Evolutionary conservation across 1,140 invertebrate species (phyloP).

Genomic region (Drosophila ficusphila): DNA sequence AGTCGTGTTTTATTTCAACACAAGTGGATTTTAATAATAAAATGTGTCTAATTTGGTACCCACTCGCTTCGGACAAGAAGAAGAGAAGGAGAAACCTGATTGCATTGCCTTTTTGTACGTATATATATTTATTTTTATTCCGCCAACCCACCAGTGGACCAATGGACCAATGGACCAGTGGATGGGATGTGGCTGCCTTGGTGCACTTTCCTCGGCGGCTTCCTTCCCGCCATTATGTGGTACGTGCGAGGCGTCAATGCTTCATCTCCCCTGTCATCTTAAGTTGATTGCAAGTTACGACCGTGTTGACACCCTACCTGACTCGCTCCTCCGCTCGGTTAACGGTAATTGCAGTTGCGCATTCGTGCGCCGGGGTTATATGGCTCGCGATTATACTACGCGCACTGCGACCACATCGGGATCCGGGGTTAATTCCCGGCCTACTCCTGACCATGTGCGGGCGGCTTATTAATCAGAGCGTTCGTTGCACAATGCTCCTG

Average conservation of each 20-base stretch:
- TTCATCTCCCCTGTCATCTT: slow-evolving; percentile 84
- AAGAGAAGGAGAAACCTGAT: slow-evolving; percentile 59
- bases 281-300: slow-evolving; percentile 84
- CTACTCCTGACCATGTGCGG: slow-evolving; percentile 39
- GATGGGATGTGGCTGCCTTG: slow-evolving; percentile 1
- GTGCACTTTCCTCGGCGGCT: slow-evolving; percentile 48
- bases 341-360: slow-evolving; percentile 61
- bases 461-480: slow-evolving; percentile 75
- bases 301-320: slow-evolving; percentile 77
- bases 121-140: slow-evolving; percentile 30
- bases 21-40: slow-evolving; percentile 83
- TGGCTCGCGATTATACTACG: slow-evolving; percentile 8
- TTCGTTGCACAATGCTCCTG: slow-evolving; percentile 46
- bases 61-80: slow-evolving; percentile 46
- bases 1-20: slow-evolving; percentile 83
- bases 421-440: slow-evolving; percentile 32
- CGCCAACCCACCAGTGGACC: slow-evolving; percentile 11
- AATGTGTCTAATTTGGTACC: slow-evolving; percentile 82
- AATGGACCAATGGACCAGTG: slow-evolving; percentile 38
- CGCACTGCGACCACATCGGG: not conserved
- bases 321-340: slow-evolving; percentile 18
- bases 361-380: slow-evolving; percentile 51
- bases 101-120: slow-evolving; percentile 59
- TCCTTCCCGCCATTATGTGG: slow-evolving; percentile 53
- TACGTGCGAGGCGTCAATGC: slow-evolving; percentile 84